Evolutionary conservation across 2,797 vertebrate genomes (phyloP), one percentile per base, ranked within the genome.

Genomic region (Notolepis coatsorum): DNA sequence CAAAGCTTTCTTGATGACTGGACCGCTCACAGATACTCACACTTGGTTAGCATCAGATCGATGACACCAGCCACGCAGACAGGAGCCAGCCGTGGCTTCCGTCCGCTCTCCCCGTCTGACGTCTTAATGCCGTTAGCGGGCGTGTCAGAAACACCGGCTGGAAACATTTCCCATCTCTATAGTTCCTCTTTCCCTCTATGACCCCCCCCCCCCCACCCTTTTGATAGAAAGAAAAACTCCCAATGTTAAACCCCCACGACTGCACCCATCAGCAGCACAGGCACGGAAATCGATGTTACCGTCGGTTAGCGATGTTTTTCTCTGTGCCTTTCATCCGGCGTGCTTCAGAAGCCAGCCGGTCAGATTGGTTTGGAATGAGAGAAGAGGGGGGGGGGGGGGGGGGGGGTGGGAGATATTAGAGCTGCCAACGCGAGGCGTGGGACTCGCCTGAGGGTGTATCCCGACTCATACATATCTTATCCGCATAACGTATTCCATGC

Each of bases 31-130:
- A 74, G 68, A 75, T 59, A 75, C 43, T 46, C 67, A 52, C 59
- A 68, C 73, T 68, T 71, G 72, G 84, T 86, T 71, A 75, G 68
- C 55, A 74, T 84, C 76, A 80, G 51, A 74, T 79, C 65, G 33
- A 55, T 75, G 71, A 83, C 70, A 77, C 72, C 45, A 73, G 59
- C 53, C 64, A 42, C 58, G 56, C 60, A 61, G 79, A 84, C 71
- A 49, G 5, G 27, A 68, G 65, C 73, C 82, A 84, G 74, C 76
- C 84, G 85, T 75, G 79, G 43, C 64, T 69, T 23, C 52, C 28
- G 31, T 46, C 48, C 37, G 28, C 61, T 43, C 49, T 54, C 67
- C 46, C 51, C 54, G 56, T 7, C 61, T n/a, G n/a, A 27, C 56
- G 63, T 61, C 60, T 68, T 18, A 58, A 60, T 68, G 59, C 15